Evolutionary conservation across 2,888 invertebrate species (phyloP), one percentile per base, ranked within the genome.

Genomic region (Chaitophorus viminalis): DNA sequence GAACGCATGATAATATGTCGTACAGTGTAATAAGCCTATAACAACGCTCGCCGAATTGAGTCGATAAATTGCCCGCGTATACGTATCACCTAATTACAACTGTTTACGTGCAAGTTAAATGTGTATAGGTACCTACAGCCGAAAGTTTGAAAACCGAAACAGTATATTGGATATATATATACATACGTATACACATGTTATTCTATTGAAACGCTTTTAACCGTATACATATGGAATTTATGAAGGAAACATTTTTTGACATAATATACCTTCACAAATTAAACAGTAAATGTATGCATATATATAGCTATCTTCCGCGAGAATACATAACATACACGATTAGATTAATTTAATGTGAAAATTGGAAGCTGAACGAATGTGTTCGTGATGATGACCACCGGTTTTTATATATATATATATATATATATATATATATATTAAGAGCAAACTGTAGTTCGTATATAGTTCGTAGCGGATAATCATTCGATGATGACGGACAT

Each of bases 371-470:
- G 39, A 39, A 74, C 39, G 74, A 74, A 74, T 74, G 21, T 33
- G 39, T 25, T 25, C 21, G 74, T 39, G 74, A 74, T 36, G 74
- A 25, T n/a, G 11, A 74, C 74, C 76, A 76, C 46, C 76, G 76
- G 46, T 75, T 39, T 76, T 46, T 76, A 52, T 74, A 18, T 36
- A 1, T 14, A 14, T 46, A 1, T 46, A 46, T 11, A 14, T 14
- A n/a, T n/a, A n/a, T 76, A 52, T 74, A 18, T 36, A 1, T 14
- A 14, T 46, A 1, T 46, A 46, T 11, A 14, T 14, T n/a, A n/a
- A n/a, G n/a, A 36, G 6, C 6, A 36, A 5, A 36, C 36, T 36
- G 36, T 6, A 36, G 36, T 36, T 6, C 6, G 36, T n/a, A n/a
- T 5, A 39, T 14, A 1, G 14, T 46, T 3, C 8, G 8, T 11